Conservation (phyloP, 2,888 invertebrate genomes). For the Acanthopleura granulata region DNA sequence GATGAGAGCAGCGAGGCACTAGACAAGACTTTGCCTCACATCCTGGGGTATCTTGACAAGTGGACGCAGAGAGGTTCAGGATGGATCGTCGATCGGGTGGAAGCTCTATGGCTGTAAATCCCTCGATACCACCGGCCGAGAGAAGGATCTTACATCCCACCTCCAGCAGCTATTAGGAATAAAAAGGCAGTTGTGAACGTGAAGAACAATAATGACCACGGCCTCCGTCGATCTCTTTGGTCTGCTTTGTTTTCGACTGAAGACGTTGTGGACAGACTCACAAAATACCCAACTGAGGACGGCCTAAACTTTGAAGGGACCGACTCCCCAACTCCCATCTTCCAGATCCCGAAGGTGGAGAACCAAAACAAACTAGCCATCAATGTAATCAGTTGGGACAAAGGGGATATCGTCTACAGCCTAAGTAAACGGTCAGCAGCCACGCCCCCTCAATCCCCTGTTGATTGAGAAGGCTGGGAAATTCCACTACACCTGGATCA, state of each 20-base stretch:
- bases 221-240: slow-evolving; percentile 20
- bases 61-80: no score
- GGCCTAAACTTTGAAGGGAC: no score
- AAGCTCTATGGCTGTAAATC: slow-evolving; percentile 4
- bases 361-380: slow-evolving; percentile 26
- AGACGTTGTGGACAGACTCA: background rate
- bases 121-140: slow-evolving; percentile 8
- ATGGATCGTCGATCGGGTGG: slow-evolving; percentile 19
- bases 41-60: no score
- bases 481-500: slow-evolving; percentile 29
- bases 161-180: slow-evolving; percentile 18
- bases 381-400: slow-evolving; percentile 25
- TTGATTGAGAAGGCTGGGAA: slow-evolving; percentile 25
- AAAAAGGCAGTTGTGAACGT: slow-evolving; percentile 25
- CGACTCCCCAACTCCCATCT: no score
- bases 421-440: slow-evolving; percentile 6
- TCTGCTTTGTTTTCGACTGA: background rate
- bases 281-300: no score
- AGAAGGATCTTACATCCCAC: slow-evolving; percentile 22
- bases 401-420: slow-evolving; percentile 17
- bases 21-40: no score
- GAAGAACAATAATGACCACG: slow-evolving; percentile 25
- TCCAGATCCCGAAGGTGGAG: slow-evolving; percentile 24
- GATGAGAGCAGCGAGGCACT: no score
- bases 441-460: slow-evolving; percentile 22